These are phyloP conservation scores for Apamea epomidion DNA, from an alignment of 2,888 invertebrate species.

Conservation along the genomic window DNA sequence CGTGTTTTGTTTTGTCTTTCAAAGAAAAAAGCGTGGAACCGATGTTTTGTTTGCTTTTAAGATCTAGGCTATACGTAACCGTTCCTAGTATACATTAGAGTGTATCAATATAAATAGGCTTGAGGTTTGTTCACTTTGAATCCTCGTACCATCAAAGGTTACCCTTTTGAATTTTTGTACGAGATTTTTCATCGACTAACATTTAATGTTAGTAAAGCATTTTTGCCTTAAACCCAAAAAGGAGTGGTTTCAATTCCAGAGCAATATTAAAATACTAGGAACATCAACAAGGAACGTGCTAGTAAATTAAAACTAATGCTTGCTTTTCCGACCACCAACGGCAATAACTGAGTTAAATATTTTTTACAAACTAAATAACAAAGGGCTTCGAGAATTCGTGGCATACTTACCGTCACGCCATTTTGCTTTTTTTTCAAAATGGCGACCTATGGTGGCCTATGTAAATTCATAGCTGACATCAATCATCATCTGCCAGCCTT, in stretches of 20 bases:
- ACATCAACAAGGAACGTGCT: not conserved
- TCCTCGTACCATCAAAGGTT: slow-evolving; percentile 25
- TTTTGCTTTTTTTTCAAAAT: not conserved
- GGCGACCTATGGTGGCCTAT: not conserved
- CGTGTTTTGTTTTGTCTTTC: slow-evolving; percentile 48
- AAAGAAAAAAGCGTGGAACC: slow-evolving; percentile 23
- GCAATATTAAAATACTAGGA: not conserved
- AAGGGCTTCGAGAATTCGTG: too few species aligned
- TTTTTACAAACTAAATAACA: not conserved
- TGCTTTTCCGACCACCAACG: not conserved
- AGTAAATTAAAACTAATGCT: not conserved
- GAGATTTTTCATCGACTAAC: slow-evolving; percentile 20
- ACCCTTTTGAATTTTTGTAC: slow-evolving; percentile 26
- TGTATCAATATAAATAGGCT: slow-evolving; percentile 15
- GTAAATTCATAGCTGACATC: not conserved
- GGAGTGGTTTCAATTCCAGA: not conserved
- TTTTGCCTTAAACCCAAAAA: slow-evolving; percentile 2
- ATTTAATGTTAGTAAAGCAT: slow-evolving; percentile 14
- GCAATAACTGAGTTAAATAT: not conserved
- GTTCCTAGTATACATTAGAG: slow-evolving; percentile 6
- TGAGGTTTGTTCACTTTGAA: slow-evolving; percentile 35
- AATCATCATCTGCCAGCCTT: too few species aligned
- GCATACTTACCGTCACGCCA: not conserved
- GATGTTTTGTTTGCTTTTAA: slow-evolving; percentile 42
- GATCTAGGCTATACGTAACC: slow-evolving; percentile 3